A percentile compares a stretch with the other conserved stretches of the same genome.
phyloP scores from a whole-genome alignment of 2,888 invertebrate species.

The Malthinus seriepunctatus region DNA sequence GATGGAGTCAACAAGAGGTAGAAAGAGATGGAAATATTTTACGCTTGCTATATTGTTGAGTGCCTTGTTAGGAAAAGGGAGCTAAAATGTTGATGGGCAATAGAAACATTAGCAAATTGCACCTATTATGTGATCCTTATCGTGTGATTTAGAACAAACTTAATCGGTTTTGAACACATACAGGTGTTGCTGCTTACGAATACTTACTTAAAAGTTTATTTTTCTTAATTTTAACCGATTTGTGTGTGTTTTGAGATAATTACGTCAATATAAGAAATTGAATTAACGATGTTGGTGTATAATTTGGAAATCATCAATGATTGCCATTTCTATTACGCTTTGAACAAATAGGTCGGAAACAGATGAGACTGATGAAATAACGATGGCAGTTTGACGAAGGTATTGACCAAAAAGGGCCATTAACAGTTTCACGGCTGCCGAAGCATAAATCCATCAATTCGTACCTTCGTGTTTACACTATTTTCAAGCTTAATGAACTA shows the following conservation, averaged over 20 bases:
- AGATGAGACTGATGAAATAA: constrained; percentile 24
- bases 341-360: constrained; percentile 27
- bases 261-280: no score
- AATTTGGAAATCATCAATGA: constrained; percentile 5
- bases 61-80: constrained; percentile 24
- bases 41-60: constrained; percentile 21
- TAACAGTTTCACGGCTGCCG: constrained; percentile 22
- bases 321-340: constrained; percentile 10
- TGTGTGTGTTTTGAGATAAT: no score
- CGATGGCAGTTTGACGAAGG: constrained; percentile 26
- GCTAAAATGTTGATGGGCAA: constrained; percentile 28
- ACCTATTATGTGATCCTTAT: constrained; percentile 27
- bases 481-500: constrained; percentile 20
- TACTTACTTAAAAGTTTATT: background rate
- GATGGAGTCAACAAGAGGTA: constrained; percentile 30
- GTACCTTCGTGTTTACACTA: constrained; percentile 17
- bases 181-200: constrained; percentile 10
- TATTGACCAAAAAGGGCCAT: constrained; percentile 27
- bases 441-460: constrained; percentile 27
- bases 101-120: constrained; percentile 30
- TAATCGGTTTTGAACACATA: constrained; percentile 16
- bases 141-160: constrained; percentile 12
- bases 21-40: constrained; percentile 15
- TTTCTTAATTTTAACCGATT: no score
- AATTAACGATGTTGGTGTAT: no score